Percentiles rank a stretch among this genome's conserved stretches.
These are phyloP conservation scores for Mixornis gularis DNA, from an alignment of 2,113 vertebrate genomes.

Conservation along the genomic window DNA sequence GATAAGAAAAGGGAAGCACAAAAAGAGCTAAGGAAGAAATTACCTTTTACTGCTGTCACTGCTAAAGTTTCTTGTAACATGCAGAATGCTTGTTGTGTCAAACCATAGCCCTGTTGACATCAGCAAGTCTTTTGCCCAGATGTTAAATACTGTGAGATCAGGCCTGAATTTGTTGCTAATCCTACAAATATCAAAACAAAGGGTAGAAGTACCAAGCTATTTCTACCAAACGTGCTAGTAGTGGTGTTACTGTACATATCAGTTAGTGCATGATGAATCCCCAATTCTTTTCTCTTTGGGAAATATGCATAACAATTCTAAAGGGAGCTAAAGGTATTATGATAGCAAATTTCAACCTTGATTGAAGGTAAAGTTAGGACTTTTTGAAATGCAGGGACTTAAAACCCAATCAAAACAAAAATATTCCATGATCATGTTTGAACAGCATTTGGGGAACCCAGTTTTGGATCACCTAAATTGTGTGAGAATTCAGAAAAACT, in stretches of 20 bases:
- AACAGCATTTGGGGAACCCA: neutral
- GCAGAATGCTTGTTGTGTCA: neutral
- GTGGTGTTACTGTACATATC: neutral
- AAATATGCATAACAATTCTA: neutral
- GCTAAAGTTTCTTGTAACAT: neutral
- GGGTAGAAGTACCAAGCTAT: neutral
- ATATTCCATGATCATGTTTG: neutral
- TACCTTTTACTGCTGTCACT: neutral
- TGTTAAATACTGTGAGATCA: conserved; percentile 8
- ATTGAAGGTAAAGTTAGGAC: neutral
- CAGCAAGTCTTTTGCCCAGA: neutral
- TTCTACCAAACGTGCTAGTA: neutral
- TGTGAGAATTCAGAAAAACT: neutral
- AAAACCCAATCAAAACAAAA: neutral
- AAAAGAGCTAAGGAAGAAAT: neutral
- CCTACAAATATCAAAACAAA: conserved; percentile 5
- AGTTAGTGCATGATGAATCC: neutral
- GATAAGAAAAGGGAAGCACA: neutral
- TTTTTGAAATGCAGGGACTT: neutral
- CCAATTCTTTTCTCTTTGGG: neutral
- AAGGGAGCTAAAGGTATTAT: neutral
- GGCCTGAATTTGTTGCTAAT: neutral
- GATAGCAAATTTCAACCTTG: neutral
- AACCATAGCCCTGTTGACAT: neutral
- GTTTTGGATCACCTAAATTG: neutral